Percentiles rank a stretch among this genome's conserved stretches.
Evolutionary conservation across 2,888 invertebrate genomes (phyloP).

Genomic region (Plutella xylostella): DNA sequence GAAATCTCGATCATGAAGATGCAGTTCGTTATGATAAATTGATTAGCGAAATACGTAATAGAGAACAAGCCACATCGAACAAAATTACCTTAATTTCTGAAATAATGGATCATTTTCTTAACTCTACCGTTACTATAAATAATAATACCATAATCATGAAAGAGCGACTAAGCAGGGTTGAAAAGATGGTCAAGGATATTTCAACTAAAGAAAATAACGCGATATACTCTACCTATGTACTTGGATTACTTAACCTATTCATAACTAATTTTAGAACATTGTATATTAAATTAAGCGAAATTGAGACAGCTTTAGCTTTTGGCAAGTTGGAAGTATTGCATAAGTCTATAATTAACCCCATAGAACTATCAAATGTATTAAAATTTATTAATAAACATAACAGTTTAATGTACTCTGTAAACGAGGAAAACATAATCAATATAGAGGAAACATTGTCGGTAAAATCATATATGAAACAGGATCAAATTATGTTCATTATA

Average conservation of each 20-base stretch:
- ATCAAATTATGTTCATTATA: constrained; percentile 18
- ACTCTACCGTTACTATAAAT: constrained; percentile 10
- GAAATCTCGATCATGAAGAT: constrained; percentile 22
- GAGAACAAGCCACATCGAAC: constrained; percentile 12
- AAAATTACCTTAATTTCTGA: constrained; percentile 16
- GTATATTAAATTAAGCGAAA: constrained; percentile 13
- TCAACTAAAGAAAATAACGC: too few species aligned
- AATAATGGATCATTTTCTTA: constrained; percentile 14
- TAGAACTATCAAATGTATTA: constrained; percentile 4
- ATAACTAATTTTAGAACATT: too few species aligned
- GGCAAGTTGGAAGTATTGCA: constrained; percentile 15
- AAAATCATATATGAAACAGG: too few species aligned
- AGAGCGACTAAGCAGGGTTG: too few species aligned
- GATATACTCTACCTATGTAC: too few species aligned
- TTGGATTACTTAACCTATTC: too few species aligned
- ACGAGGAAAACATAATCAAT: constrained; percentile 15
- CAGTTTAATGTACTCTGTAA: constrained; percentile 11
- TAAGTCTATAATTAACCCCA: neutral
- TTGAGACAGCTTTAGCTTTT: constrained; percentile 14
- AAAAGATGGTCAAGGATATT: too few species aligned
- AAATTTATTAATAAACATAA: constrained; percentile 6
- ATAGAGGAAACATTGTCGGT: constrained; percentile 16
- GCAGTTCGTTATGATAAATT: constrained; percentile 17
- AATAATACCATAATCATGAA: constrained; percentile 11
- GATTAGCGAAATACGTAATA: constrained; percentile 14